These are phyloP conservation scores for Drosophila ustulata DNA, from an alignment of 2,888 invertebrate species.

Conservation along the genomic window DNA sequence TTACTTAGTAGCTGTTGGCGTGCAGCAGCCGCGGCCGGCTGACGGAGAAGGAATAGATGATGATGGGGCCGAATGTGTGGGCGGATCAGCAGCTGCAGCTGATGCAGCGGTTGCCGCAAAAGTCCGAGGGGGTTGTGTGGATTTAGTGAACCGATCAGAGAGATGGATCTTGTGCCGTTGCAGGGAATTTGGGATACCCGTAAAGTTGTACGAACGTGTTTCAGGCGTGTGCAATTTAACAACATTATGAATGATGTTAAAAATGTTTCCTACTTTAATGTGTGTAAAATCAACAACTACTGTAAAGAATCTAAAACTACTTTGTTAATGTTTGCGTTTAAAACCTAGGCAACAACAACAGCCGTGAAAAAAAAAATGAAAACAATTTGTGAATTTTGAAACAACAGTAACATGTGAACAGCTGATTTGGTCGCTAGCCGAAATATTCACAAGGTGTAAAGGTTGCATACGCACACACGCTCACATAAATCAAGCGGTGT, in stretches of 20 bases:
- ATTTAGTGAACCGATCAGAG: constrained; percentile 13
- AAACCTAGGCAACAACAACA: background rate
- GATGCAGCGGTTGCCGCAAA: constrained; percentile 23
- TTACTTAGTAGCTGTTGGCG: background rate
- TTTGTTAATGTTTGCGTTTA: constrained; percentile 16
- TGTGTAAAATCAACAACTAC: constrained; percentile 1
- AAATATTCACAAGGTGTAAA: background rate
- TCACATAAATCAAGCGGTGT: background rate
- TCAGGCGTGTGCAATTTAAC: constrained; percentile 61
- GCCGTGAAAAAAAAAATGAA: background rate
- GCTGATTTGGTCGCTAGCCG: constrained; percentile 29
- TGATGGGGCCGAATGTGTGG: constrained; percentile 21
- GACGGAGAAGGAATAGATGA: constrained; percentile 25
- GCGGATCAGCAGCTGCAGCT: constrained; percentile 16
- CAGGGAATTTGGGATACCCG: constrained; percentile 52
- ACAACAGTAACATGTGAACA: constrained; percentile 15
- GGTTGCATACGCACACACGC: constrained; percentile 2
- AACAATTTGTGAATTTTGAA: constrained; percentile 17
- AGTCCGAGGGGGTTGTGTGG: constrained; percentile 19
- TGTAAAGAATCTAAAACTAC: constrained; percentile 15
- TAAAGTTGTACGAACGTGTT: constrained; percentile 53
- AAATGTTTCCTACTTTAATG: constrained; percentile 11
- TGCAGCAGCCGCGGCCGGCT: constrained; percentile 16
- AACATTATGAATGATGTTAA: constrained; percentile 53
- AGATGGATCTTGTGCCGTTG: constrained; percentile 11